Evolutionary conservation across 2,113 vertebrate genomes (phyloP).

Genomic region (Clupea harengus): DNA sequence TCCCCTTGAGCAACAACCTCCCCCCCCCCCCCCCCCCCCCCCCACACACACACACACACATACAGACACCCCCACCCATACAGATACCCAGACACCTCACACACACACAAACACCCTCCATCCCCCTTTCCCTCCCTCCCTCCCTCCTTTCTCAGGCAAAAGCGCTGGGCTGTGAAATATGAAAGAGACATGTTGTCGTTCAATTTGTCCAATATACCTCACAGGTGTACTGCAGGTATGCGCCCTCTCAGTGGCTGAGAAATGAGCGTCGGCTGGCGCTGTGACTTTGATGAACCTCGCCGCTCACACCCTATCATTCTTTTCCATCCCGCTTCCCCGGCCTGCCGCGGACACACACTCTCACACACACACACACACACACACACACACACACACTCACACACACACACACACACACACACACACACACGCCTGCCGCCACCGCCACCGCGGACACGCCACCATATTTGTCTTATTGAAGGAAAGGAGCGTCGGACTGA

Average conservation of each 20-base stretch:
- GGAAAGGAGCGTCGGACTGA: constrained; percentile 77
- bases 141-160: constrained; percentile 63
- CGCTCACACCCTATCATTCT: constrained; percentile 89
- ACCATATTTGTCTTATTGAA: constrained; percentile 96
- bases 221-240: constrained; percentile 91
- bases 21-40: not conserved
- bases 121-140: constrained; percentile 35
- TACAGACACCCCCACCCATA: constrained; percentile 51
- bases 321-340: constrained; percentile 95
- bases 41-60: constrained; percentile 3
- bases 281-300: constrained; percentile 99
- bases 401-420: constrained; percentile 12
- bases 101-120: constrained; percentile 52
- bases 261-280: constrained; percentile 86
- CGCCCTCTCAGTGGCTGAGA: constrained; percentile 94
- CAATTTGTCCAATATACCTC: constrained; percentile 91
- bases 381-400: too few relatives aligned
- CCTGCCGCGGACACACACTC: constrained; percentile 42
- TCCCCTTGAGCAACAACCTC: constrained; percentile 69
- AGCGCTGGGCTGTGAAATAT: constrained; percentile 97
- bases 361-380: not conserved
- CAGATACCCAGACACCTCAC: constrained; percentile 43
- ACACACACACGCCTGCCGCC: not conserved
- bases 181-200: constrained; percentile 93
- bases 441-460: constrained; percentile 42